Percentiles rank a stretch among this genome's conserved stretches.
These are phyloP conservation scores for Smutsia temminckii DNA, from an alignment of 2,797 vertebrate genomes.

Conservation along the genomic window DNA sequence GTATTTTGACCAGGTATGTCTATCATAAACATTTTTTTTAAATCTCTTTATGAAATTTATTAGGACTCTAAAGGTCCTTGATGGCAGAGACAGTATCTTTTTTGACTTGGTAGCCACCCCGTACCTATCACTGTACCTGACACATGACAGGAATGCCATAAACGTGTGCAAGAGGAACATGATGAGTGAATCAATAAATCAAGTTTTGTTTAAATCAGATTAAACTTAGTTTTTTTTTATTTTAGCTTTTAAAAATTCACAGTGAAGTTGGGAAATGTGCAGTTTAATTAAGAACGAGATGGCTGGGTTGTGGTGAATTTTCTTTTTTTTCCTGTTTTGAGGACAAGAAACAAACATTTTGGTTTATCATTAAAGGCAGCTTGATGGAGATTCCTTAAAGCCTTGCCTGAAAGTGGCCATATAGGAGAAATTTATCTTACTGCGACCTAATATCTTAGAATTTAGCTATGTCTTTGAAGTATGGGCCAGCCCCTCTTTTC, in stretches of 20 bases:
- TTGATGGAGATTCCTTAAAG: not conserved
- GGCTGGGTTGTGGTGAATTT: not conserved
- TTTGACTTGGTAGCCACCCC: not conserved
- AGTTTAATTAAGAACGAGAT: not conserved
- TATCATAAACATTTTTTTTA: not conserved
- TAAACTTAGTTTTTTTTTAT: not conserved
- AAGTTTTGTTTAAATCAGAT: not conserved
- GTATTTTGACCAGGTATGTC: not conserved
- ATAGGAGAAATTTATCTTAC: not conserved
- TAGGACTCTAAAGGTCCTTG: not conserved
- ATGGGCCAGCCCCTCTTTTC: not conserved
- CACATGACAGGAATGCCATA: not conserved
- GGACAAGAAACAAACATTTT: conserved; percentile 16
- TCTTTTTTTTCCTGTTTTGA: not conserved
- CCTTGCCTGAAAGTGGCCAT: not conserved
- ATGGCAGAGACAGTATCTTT: not conserved
- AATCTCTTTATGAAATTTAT: not conserved
- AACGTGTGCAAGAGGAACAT: not conserved
- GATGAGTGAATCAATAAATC: not conserved
- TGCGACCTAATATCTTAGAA: not conserved
- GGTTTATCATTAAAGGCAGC: not conserved
- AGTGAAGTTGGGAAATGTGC: not conserved
- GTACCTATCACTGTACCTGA: not conserved
- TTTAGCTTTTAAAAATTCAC: not conserved
- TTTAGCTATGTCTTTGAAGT: not conserved